Evolutionary conservation across 30 jellyfish, hydroid and myxozoan species (phyloP), one percentile per base, ranked within the genome.

Genomic region (Chrysaora quinquecirrha): DNA sequence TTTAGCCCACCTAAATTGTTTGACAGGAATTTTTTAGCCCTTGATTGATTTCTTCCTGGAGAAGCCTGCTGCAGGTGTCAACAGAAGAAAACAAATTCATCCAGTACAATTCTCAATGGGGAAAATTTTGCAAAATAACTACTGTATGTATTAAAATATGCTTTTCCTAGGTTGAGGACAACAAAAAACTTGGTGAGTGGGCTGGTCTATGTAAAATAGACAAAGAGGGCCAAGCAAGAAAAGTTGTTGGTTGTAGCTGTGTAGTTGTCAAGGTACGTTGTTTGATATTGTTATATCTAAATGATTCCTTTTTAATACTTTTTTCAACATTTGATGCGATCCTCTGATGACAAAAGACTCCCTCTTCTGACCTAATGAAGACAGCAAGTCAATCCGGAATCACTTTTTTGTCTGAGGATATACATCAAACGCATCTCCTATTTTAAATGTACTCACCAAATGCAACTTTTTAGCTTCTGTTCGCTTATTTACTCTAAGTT

Each of bases 141-240:
- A n/a, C 33, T 58, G 32, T 27, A 58, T 58, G 71, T 58, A 9
- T 6, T 38, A 49, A 18, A 27, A 7, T 72, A 20, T 14, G 9
- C 34, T 21, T 11, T 34, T 38, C 1, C 72, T n/a, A 90, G 98
- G 96, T 91, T 84, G 98, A 91, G 23, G 98, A 91, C 67, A 91
- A 89, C 80, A 94, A 83, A 60, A 94, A 94, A 69, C 95, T 94
- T 14, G 99, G 99, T 48, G 99, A 94, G 73, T 84, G 97, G 97
- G 95, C 97, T 18, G 99, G 99, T 10, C 96, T 94, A n/a, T 94
- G 99, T 76, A 94, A 94, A 85, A 94, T 94, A 28, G 99, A 94
- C 93, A 88, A 84, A 67, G 99, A 94, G 48, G 99, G 99, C 54
- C 77, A 87, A 20, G 96, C 99, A 2, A 76, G 99, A 50, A 94